These are phyloP conservation scores for Ariolimax columbianus DNA, from an alignment of 2,888 invertebrate genomes.

Conservation along the genomic window DNA sequence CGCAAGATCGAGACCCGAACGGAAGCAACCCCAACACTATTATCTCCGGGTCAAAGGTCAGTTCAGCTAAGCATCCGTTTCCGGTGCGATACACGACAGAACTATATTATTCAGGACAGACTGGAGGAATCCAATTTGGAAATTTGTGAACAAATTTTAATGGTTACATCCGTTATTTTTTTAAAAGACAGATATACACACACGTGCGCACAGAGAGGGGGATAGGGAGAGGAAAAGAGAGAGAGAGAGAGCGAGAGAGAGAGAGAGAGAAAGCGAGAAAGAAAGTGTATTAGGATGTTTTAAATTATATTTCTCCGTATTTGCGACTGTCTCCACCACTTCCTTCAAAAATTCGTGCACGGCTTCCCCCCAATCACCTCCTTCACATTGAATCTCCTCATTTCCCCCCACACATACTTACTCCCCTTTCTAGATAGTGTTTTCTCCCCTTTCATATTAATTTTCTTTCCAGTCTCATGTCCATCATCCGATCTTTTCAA, in stretches of 20 bases:
- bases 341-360: not conserved
- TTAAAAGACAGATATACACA: not conserved
- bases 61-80: conserved; percentile 1
- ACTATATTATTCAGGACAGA: not conserved
- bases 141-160: not conserved
- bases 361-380: not conserved
- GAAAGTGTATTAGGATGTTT: not conserved
- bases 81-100: not conserved
- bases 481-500: too few relatives aligned
- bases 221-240: not conserved
- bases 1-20: not conserved
- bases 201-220: too few relatives aligned
- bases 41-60: conserved; percentile 1
- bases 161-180: not conserved
- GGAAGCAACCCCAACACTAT: not conserved
- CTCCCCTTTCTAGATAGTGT: too few relatives aligned
- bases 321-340: not conserved
- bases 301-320: not conserved
- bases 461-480: too few relatives aligned
- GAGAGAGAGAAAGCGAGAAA: not conserved
- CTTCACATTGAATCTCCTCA: not conserved
- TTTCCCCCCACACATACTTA: too few relatives aligned
- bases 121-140: not conserved
- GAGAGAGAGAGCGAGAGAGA: not conserved
- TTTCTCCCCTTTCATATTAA: too few relatives aligned